Evolutionary conservation across 2,113 vertebrate species (phyloP), one percentile per base, ranked within the genome.

Genomic region (Brevimyrus niger): DNA sequence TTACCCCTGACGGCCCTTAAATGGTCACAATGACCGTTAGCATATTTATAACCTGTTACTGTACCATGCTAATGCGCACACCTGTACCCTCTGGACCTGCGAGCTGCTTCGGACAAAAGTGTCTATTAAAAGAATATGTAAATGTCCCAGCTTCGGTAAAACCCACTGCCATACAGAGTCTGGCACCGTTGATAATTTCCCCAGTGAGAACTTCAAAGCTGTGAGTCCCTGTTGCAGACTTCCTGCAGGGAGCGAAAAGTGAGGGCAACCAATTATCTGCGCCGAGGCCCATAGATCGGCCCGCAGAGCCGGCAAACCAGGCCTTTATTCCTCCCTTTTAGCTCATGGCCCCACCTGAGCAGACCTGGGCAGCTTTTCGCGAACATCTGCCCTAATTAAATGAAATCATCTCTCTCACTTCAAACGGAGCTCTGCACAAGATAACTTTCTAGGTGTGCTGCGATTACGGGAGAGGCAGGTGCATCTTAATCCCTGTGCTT

Each of bases 331-430:
- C 31, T 42, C 35, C 31, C 31, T 80, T 11, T 80, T 17, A 80
- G 35, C 35, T 42, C 4, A 21, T 15, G 88, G 80, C 19, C 82
- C 82, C 82, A 44, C 82, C 82, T 47, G 23, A 19, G 7, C 35
- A 19, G 76, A 27, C 50, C 48, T 55, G 88, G 13, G 76, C 35
- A 58, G 50, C 31, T 83, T 89, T 80, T 80, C 51, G 31, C 15
- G 88, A 80, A 80, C 69, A 53, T 46, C 69, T 76, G 88, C 48
- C 88, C 48, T 38, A 89, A 89, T 82, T 53, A 82, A 73, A 82
- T 53, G 69, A 53, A 53, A 89, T 89, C 27, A 44, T 55, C 65
- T 42, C 47, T 9, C 15, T 13, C 27, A 38, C 47, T 46, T 87
- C 87, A 65, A 87, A 42, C 21, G 1, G 27, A 87, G 87, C 38